phyloP scores from a whole-genome alignment of 1,140 invertebrate species.

The Marisa cornuarietis region DNA sequence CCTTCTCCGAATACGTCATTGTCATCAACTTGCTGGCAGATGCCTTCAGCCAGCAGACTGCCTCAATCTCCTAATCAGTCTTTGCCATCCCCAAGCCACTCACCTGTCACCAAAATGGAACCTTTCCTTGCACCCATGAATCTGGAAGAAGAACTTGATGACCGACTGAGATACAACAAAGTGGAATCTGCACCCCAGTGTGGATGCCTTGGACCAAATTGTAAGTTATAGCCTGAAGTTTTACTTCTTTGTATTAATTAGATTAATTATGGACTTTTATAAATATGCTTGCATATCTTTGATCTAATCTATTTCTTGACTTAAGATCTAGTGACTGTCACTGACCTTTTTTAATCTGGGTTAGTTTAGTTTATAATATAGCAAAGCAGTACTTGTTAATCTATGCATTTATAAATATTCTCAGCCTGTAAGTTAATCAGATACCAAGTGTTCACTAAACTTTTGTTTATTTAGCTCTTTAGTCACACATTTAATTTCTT shows the following conservation, averaged over 20 bases:
- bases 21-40: no score
- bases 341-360: neutral
- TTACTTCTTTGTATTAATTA: neutral
- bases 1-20: neutral
- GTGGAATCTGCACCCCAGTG: constrained; percentile 44
- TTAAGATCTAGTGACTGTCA: neutral
- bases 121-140: constrained; percentile 3
- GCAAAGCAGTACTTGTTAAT: no score
- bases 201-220: constrained; percentile 47
- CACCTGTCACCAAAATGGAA: constrained; percentile 8
- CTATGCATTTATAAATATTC: no score
- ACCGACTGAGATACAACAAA: constrained; percentile 42
- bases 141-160: constrained; percentile 37
- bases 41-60: neutral
- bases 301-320: neutral
- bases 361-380: no score
- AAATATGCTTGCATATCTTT: neutral
- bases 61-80: neutral
- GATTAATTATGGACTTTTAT: neutral
- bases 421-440: no score
- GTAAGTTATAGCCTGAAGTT: constrained; percentile 33
- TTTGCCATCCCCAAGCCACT: neutral
- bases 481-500: no score
- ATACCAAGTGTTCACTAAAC: no score
- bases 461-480: no score